Evolutionary conservation across 2,888 invertebrate genomes (phyloP).

Genomic region (Coenonympha glycerion): DNA sequence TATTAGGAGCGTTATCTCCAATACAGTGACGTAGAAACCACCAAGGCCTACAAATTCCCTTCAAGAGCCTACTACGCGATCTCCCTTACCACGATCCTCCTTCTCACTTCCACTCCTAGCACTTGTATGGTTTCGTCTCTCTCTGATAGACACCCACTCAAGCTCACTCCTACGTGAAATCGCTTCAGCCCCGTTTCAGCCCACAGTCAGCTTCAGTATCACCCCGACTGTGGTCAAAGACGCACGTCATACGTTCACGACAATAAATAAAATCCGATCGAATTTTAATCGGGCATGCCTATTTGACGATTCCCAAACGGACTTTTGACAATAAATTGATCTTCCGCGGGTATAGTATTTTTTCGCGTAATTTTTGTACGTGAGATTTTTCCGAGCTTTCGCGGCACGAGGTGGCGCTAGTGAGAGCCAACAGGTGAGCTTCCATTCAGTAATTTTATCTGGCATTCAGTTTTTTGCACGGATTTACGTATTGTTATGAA

Average conservation of each 20-base stretch:
- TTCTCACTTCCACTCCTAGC: slow-evolving; percentile 33
- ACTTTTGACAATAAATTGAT: slow-evolving; percentile 16
- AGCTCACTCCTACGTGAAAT: slow-evolving; percentile 42
- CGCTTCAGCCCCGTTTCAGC: slow-evolving; percentile 58
- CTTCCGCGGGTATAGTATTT: neutral
- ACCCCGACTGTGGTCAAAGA: slow-evolving; percentile 41
- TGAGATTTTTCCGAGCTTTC: slow-evolving; percentile 1
- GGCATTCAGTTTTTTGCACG: neutral
- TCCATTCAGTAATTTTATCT: slow-evolving; percentile 16
- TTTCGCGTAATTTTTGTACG: slow-evolving; percentile 15
- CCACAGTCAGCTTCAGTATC: slow-evolving; percentile 52
- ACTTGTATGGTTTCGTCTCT: slow-evolving; percentile 34
- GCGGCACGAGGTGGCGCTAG: slow-evolving; percentile 17
- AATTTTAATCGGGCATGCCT: slow-evolving; percentile 34
- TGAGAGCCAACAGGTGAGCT: slow-evolving; percentile 24
- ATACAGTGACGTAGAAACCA: slow-evolving; percentile 38
- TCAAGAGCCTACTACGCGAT: slow-evolving; percentile 51
- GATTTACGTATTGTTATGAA: neutral
- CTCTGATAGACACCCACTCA: slow-evolving; percentile 58
- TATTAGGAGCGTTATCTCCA: slow-evolving; percentile 18
- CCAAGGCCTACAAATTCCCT: slow-evolving; percentile 65
- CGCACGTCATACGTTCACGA: slow-evolving; percentile 29
- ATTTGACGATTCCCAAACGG: slow-evolving; percentile 36
- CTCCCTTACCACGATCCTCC: slow-evolving; percentile 36
- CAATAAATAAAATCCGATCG: slow-evolving; percentile 24